phyloP scores from a whole-genome alignment of 2,797 vertebrate species.

The Poliocrania exsul region DNA sequence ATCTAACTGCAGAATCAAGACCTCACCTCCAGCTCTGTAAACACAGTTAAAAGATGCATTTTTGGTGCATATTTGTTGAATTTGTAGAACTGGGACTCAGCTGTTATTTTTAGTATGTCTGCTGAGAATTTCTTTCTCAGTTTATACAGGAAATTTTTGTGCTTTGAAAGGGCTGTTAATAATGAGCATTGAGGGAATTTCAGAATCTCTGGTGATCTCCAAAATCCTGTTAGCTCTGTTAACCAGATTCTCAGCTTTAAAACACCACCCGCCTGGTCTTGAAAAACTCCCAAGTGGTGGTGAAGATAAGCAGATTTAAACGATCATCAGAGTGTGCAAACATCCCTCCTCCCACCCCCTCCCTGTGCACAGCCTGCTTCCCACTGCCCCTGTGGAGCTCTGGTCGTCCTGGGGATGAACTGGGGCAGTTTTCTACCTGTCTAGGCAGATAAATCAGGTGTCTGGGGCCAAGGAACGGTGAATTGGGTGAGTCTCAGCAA shows the following conservation, averaged over 20 bases:
- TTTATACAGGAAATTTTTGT: not conserved
- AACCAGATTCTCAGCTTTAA: slow-evolving; percentile 50
- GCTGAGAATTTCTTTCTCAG: not conserved
- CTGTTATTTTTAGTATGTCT: not conserved
- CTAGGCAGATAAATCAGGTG: not conserved
- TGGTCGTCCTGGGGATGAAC: not conserved
- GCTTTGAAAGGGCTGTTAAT: not conserved
- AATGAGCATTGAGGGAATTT: slow-evolving; percentile 10
- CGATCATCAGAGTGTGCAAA: not conserved
- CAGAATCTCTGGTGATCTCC: slow-evolving; percentile 40
- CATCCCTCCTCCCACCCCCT: not conserved
- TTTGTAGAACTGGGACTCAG: not conserved
- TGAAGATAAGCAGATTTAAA: slow-evolving; percentile 62
- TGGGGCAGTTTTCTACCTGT: not conserved
- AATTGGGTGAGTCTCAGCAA: not conserved
- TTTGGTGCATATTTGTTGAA: not conserved
- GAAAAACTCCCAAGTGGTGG: not conserved
- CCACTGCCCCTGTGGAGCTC: not conserved
- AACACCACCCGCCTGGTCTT: not conserved
- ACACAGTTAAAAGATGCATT: not conserved
- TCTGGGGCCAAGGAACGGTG: not conserved
- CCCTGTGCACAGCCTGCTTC: not conserved
- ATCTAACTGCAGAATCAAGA: not conserved
- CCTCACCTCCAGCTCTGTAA: not conserved
- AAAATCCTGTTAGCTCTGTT: slow-evolving; percentile 58